These are phyloP conservation scores for Heliangelus exortis DNA, from an alignment of 2,797 vertebrate genomes.

Conservation along the genomic window DNA sequence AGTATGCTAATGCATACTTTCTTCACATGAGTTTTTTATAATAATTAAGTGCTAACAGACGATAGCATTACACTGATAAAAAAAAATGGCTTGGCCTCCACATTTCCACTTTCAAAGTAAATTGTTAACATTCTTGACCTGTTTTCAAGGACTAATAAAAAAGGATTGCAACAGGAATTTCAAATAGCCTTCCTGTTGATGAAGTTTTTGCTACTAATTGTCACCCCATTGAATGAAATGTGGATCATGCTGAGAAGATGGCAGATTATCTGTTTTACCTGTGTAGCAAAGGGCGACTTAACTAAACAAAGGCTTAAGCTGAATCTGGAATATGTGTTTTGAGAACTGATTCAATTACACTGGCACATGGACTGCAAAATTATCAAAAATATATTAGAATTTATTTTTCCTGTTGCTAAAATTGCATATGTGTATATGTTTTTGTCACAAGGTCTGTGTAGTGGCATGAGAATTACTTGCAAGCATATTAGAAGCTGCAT, in stretches of 20 bases:
- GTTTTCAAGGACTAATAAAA: constrained; percentile 6
- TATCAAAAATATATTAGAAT: background rate
- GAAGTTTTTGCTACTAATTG: background rate
- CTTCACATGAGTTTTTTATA: constrained; percentile 17
- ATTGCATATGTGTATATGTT: background rate
- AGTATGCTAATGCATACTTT: background rate
- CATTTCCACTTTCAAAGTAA: constrained; percentile 14
- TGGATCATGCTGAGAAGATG: background rate
- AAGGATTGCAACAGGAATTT: background rate
- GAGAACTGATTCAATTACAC: background rate
- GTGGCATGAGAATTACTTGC: background rate
- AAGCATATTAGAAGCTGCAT: background rate
- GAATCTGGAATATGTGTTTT: background rate
- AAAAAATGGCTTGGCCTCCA: background rate
- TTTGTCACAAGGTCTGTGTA: background rate
- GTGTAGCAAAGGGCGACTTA: background rate
- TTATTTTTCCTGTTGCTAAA: background rate
- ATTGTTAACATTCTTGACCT: constrained; percentile 14
- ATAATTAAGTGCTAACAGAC: background rate
- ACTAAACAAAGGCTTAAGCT: background rate
- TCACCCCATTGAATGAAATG: background rate
- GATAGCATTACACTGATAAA: background rate
- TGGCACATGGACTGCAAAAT: background rate
- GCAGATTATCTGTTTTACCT: background rate
- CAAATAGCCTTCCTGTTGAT: background rate